A percentile compares a stretch with the other conserved stretches of the same genome.
These are phyloP conservation scores for Tenrec ecaudatus DNA, from an alignment of 2,113 vertebrate genomes.

Conservation along the genomic window DNA sequence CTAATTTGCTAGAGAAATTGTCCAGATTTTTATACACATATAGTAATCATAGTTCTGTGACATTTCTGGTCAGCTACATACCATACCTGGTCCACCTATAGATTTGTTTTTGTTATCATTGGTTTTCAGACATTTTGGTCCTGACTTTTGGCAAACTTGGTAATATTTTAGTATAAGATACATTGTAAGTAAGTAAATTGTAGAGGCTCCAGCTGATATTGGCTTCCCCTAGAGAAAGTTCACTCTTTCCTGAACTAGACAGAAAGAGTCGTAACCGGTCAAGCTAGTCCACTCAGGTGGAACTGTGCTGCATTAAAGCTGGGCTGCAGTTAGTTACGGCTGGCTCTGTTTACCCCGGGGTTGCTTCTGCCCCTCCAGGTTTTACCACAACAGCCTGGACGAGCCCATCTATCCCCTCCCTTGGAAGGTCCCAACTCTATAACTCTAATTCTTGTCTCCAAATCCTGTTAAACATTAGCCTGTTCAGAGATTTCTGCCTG, in stretches of 20 bases:
- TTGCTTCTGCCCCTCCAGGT: conserved; percentile 11
- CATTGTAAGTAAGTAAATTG: neutral
- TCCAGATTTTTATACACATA: no score
- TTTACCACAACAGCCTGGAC: neutral
- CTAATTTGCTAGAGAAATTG: no score
- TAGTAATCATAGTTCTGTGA: no score
- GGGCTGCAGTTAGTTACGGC: neutral
- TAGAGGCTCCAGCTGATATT: neutral
- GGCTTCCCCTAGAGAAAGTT: neutral
- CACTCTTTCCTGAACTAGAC: conserved; percentile 19
- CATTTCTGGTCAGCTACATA: no score
- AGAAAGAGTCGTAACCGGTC: neutral
- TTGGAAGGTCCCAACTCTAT: neutral
- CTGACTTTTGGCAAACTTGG: no score
- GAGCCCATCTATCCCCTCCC: neutral
- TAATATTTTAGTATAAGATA: no score
- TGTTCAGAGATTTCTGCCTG: conserved; percentile 14
- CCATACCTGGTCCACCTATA: no score
- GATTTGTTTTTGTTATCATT: no score
- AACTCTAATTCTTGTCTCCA: neutral
- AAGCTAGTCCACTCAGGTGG: neutral
- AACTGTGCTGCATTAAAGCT: neutral
- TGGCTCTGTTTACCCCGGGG: neutral
- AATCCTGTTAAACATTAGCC: neutral
- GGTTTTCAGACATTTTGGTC: no score